phyloP scores from a whole-genome alignment of 2,888 invertebrate species.

The Reticulitermes lucifugus region DNA sequence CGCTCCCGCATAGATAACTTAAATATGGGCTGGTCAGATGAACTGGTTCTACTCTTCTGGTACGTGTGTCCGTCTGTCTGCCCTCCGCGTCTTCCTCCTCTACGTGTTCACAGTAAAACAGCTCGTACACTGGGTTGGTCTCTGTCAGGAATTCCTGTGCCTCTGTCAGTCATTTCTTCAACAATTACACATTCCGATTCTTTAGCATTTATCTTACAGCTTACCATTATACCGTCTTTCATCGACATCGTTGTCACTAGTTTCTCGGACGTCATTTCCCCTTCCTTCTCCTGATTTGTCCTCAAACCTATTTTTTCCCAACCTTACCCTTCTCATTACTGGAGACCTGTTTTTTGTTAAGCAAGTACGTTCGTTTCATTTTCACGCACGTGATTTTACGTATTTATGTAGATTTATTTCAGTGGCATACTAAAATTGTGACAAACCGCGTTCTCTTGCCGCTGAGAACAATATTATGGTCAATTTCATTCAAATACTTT shows the following conservation, averaged over 20 bases:
- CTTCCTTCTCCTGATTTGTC: background rate
- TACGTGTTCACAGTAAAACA: background rate
- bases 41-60: constrained; percentile 33
- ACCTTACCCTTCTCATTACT: background rate
- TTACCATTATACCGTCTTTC: background rate
- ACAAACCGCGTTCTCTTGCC: too few relatives aligned
- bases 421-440: background rate
- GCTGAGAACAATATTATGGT: too few relatives aligned
- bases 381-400: background rate
- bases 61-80: background rate
- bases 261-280: background rate
- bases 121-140: background rate
- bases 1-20: background rate
- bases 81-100: background rate
- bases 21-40: constrained; percentile 43
- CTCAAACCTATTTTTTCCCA: background rate
- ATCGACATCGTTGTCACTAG: background rate
- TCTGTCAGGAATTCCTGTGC: background rate
- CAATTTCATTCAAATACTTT: too few relatives aligned
- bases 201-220: background rate
- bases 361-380: constrained; percentile 6
- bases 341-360: background rate
- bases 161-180: background rate
- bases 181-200: background rate
- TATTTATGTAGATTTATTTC: background rate